Conservation (phyloP, 2,113 vertebrate species). For the Numenius arquata region DNA sequence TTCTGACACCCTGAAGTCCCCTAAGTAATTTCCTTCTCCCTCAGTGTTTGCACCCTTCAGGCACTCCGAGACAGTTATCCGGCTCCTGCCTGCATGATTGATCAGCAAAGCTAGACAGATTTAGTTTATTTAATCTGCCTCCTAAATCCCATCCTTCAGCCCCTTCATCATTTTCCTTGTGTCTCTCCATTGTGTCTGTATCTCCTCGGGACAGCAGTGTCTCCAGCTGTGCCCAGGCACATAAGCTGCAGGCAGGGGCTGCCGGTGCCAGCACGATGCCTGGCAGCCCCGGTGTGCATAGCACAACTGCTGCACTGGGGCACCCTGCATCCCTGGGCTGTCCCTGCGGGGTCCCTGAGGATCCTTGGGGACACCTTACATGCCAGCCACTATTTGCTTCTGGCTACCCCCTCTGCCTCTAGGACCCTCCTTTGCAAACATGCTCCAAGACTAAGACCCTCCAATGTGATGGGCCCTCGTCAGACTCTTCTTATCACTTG, state of each 20-base stretch:
- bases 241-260: neutral
- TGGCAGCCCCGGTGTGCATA: neutral
- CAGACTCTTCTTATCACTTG: fast-evolving
- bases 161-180: neutral
- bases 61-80: neutral
- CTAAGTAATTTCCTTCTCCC: neutral
- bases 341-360: neutral
- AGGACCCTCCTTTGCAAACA: neutral
- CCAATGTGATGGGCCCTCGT: fast-evolving
- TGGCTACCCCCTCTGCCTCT: neutral
- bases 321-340: neutral
- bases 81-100: slow-evolving; percentile 4
- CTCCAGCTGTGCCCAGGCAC: neutral
- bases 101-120: slow-evolving; percentile 38
- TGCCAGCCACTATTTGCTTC: neutral
- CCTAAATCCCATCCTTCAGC: slow-evolving; percentile 33
- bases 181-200: neutral
- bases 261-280: fast-evolving
- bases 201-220: neutral
- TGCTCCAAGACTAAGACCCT: neutral
- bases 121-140: slow-evolving; percentile 45
- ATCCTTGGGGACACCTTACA: too few relatives aligned
- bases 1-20: neutral
- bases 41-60: neutral
- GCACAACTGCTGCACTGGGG: neutral